Conservation (phyloP, 2,888 invertebrate genomes). For the Shargacucullia verbasci region DNA sequence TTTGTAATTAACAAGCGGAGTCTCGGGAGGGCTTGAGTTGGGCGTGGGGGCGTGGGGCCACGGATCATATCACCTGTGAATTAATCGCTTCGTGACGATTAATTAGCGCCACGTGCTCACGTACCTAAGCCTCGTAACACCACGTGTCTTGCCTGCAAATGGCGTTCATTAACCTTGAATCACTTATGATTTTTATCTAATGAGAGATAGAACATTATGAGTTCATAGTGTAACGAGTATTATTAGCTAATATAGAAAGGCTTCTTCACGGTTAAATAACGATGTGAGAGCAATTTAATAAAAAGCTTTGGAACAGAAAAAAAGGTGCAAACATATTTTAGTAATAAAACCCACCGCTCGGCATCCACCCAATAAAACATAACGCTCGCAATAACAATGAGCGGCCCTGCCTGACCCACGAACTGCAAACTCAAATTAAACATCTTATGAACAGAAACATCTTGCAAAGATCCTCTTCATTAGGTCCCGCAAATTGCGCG, state of each 20-base stretch:
- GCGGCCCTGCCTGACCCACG: slow-evolving; percentile 80
- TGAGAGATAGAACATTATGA: slow-evolving; percentile 3
- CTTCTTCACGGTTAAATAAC: no score
- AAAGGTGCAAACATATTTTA: slow-evolving; percentile 35
- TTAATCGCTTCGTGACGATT: slow-evolving; percentile 86
- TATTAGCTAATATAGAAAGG: background rate
- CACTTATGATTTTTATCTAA: slow-evolving; percentile 35
- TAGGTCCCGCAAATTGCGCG: slow-evolving; percentile 85
- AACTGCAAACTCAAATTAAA: slow-evolving; percentile 87
- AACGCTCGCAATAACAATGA: slow-evolving; percentile 84
- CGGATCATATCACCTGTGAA: slow-evolving; percentile 86
- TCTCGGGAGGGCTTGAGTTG: slow-evolving; percentile 46
- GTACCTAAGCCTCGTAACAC: slow-evolving; percentile 61
- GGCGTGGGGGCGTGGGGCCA: slow-evolving; percentile 49
- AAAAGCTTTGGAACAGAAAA: slow-evolving; percentile 24
- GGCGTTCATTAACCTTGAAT: slow-evolving; percentile 47
- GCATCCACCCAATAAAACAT: slow-evolving; percentile 67
- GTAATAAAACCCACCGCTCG: slow-evolving; percentile 28
- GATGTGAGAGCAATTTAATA: background rate
- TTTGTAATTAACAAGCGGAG: slow-evolving; percentile 76
- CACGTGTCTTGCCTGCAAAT: slow-evolving; percentile 61
- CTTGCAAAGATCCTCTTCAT: slow-evolving; percentile 88
- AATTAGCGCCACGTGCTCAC: slow-evolving; percentile 82
- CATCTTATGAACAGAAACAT: slow-evolving; percentile 88
- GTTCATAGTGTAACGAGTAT: background rate